phyloP scores from a whole-genome alignment of 2,888 invertebrate genomes.

The Penaeus monodon region DNA sequence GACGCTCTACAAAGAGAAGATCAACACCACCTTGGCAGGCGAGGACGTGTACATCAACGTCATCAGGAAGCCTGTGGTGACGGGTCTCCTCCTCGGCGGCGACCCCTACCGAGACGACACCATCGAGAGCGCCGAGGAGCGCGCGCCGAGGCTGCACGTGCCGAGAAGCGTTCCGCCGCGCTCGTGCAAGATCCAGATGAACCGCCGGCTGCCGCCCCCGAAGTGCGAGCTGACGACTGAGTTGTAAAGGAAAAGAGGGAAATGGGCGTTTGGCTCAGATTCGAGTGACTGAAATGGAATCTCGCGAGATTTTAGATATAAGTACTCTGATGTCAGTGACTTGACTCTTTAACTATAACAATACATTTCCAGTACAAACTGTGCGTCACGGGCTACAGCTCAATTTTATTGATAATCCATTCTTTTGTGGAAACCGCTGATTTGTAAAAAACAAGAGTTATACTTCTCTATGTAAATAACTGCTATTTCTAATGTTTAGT shows the following conservation, averaged over 20 bases:
- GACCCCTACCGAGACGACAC: slow-evolving; percentile 51
- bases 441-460: no score
- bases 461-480: no score
- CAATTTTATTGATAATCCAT: no score
- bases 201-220: slow-evolving; percentile 12
- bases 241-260: background rate
- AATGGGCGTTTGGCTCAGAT: background rate
- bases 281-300: background rate
- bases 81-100: slow-evolving; percentile 3
- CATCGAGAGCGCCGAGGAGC: slow-evolving; percentile 16
- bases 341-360: no score
- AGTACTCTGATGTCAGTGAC: no score
- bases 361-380: no score
- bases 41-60: slow-evolving; percentile 52
- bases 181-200: slow-evolving; percentile 33
- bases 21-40: slow-evolving; percentile 42
- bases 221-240: slow-evolving; percentile 46
- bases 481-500: no score
- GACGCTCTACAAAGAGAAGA: slow-evolving; percentile 1
- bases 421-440: no score
- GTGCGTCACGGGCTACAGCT: no score
- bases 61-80: slow-evolving; percentile 50
- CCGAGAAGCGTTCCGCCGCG: background rate
- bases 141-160: background rate
- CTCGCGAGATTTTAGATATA: background rate